Conservation (phyloP, 2,113 vertebrate species). For the Melanocharis versteri region DNA sequence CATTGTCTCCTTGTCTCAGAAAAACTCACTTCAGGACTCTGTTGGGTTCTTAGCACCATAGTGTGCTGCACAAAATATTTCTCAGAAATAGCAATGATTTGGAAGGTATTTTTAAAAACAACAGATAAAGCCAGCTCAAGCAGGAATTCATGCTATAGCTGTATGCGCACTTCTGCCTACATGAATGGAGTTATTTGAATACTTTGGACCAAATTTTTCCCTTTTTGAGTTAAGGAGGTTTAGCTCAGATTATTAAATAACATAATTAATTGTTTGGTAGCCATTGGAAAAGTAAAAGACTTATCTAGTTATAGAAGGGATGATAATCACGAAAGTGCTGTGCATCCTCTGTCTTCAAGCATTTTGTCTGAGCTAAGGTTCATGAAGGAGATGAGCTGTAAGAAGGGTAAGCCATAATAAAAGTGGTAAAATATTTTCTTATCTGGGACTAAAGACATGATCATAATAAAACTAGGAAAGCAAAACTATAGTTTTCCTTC, state of each 20-base stretch:
- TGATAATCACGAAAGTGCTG: not conserved
- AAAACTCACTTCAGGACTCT: slow-evolving; percentile 2
- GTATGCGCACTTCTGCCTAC: not conserved
- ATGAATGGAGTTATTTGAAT: not conserved
- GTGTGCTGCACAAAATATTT: not conserved
- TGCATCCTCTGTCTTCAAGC: not conserved
- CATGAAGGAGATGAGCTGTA: not conserved
- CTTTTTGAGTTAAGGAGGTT: not conserved
- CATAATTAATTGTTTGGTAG: not conserved
- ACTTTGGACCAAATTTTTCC: not conserved
- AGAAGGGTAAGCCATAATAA: not conserved
- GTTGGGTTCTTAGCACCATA: not conserved
- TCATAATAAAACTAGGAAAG: not conserved
- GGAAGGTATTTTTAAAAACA: not conserved
- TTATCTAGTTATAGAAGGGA: not conserved
- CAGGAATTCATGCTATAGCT: not conserved
- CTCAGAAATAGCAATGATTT: not conserved
- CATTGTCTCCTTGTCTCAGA: not conserved
- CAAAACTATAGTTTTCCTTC: not conserved
- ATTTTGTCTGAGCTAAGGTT: not conserved
- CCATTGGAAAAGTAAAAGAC: not conserved
- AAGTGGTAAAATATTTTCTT: not conserved
- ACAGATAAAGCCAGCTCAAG: not conserved
- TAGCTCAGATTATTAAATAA: not conserved
- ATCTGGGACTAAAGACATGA: not conserved